Conservation (phyloP, 92 coral and sea anemone species). For the Metridium senile region DNA sequence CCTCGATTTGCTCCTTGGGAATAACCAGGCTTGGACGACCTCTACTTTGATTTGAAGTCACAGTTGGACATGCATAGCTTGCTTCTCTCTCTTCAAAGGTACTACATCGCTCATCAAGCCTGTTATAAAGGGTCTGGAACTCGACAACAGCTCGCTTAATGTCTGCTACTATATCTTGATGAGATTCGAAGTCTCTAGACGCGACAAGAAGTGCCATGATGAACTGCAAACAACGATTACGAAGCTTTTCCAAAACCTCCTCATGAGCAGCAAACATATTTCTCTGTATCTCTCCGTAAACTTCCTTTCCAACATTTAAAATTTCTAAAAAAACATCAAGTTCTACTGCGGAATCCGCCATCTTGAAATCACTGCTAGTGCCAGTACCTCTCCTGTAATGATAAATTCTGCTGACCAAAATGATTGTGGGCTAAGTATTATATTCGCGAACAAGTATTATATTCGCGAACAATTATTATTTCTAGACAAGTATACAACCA, state of each 20-base stretch:
- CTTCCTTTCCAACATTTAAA: slow-evolving; percentile 34
- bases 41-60: slow-evolving; percentile 8
- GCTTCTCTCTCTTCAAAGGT: slow-evolving; percentile 13
- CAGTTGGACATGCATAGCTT: slow-evolving; percentile 39
- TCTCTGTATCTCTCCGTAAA: slow-evolving; percentile 33
- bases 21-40: slow-evolving; percentile 56
- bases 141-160: slow-evolving; percentile 20
- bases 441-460: slow-evolving; percentile 40
- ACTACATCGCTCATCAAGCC: slow-evolving; percentile 49
- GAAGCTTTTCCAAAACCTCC: slow-evolving; percentile 24
- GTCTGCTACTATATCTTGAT: background rate
- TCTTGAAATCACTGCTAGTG: slow-evolving; percentile 12
- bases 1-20: slow-evolving; percentile 57
- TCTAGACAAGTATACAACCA: background rate
- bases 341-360: slow-evolving; percentile 13
- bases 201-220: slow-evolving; percentile 15
- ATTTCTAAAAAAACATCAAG: slow-evolving; percentile 17
- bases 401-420: slow-evolving; percentile 27
- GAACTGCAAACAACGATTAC: slow-evolving; percentile 30
- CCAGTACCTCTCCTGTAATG: slow-evolving; percentile 23
- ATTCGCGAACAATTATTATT: background rate
- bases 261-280: slow-evolving; percentile 29
- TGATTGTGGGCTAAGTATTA: slow-evolving; percentile 46
- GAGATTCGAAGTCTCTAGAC: slow-evolving; percentile 19
- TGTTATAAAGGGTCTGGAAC: slow-evolving; percentile 33